phyloP scores from a whole-genome alignment of 2,888 invertebrate species.

The Eutolmus rufibarbis region DNA sequence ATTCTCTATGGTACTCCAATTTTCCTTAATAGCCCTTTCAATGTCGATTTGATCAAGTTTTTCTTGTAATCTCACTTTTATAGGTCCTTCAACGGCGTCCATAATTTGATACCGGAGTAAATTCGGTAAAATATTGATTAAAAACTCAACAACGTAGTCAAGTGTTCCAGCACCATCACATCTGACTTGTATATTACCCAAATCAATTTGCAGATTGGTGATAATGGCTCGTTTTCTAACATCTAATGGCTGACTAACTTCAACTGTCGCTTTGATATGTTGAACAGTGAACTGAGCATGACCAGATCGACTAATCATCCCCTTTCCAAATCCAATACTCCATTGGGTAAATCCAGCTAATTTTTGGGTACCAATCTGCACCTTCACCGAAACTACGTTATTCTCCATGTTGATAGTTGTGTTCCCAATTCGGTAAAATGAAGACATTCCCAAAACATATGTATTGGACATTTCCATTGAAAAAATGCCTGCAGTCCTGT shows the following conservation, averaged over 20 bases:
- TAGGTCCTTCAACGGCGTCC: conserved; percentile 81
- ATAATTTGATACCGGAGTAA: conserved; percentile 85
- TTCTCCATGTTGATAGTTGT: conserved; percentile 77
- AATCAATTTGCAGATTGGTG: conserved; percentile 77
- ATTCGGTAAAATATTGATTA: conserved; percentile 83
- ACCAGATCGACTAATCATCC: conserved; percentile 74
- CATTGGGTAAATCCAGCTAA: conserved; percentile 80
- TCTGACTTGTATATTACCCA: conserved; percentile 84
- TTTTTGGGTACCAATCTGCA: conserved; percentile 82
- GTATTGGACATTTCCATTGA: conserved; percentile 76
- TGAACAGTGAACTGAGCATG: conserved; percentile 81
- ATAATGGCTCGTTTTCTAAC: conserved; percentile 75
- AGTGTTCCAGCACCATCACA: conserved; percentile 86
- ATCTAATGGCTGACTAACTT: conserved; percentile 79
- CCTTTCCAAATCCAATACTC: conserved; percentile 75
- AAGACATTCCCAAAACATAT: conserved; percentile 80
- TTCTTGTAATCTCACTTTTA: conserved; percentile 75
- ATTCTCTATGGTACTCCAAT: conserved; percentile 72
- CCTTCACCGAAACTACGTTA: conserved; percentile 66
- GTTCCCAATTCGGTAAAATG: conserved; percentile 83
- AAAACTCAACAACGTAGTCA: conserved; percentile 83
- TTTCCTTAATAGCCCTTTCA: conserved; percentile 75
- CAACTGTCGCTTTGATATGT: conserved; percentile 74
- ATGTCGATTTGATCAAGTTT: conserved; percentile 75
- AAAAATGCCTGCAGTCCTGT: conserved; percentile 74